These are phyloP conservation scores for Hymenochirus boettgeri DNA, from an alignment of 2,113 vertebrate species.

Conservation along the genomic window DNA sequence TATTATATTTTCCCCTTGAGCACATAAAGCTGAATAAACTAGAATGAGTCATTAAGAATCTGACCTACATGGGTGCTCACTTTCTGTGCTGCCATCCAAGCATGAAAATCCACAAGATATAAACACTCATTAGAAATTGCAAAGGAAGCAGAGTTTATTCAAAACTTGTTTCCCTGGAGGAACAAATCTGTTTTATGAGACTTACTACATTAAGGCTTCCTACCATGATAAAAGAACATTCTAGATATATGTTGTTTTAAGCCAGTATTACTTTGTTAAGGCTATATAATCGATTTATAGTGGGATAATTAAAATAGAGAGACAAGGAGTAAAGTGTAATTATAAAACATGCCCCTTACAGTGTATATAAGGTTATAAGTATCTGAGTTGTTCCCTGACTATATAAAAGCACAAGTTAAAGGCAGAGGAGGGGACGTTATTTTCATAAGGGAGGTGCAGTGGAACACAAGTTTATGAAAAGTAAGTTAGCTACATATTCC, in stretches of 20 bases:
- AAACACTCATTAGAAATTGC: slow-evolving; percentile 38
- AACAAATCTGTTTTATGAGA: slow-evolving; percentile 18
- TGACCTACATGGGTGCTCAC: slow-evolving; percentile 30
- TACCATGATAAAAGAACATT: neutral
- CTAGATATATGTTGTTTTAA: neutral
- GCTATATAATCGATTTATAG: neutral
- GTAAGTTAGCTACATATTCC: no score
- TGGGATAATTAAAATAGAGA: no score
- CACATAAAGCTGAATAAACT: slow-evolving; percentile 29
- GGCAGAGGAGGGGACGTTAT: no score
- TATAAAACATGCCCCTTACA: no score
- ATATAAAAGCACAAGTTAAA: no score
- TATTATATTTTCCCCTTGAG: no score
- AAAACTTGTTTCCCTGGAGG: slow-evolving; percentile 12
- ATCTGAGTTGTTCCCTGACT: no score
- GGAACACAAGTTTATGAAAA: no score
- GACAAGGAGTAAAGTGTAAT: no score
- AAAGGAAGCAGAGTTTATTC: slow-evolving; percentile 23
- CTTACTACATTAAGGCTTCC: slow-evolving; percentile 4
- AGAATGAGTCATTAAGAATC: slow-evolving; percentile 34
- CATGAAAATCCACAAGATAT: slow-evolving; percentile 24
- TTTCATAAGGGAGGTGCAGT: no score
- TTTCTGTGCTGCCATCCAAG: slow-evolving; percentile 30
- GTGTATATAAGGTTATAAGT: no score
- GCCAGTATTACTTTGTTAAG: neutral